phyloP scores from a whole-genome alignment of 1,140 invertebrate species.

The Vanessa tameamea region DNA sequence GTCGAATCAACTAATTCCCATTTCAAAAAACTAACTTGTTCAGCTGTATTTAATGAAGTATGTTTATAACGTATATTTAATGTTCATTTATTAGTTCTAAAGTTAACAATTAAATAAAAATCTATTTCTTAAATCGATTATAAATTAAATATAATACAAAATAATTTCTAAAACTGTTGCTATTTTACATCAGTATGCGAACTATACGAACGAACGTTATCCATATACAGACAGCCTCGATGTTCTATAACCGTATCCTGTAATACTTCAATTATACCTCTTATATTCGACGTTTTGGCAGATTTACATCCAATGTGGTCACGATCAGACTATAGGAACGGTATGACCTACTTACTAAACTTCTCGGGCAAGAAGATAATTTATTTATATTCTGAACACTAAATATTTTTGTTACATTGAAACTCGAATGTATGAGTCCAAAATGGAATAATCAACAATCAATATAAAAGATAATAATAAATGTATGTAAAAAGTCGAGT shows the following conservation, averaged over 20 bases:
- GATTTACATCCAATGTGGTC: conserved; percentile 27
- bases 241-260: conserved; percentile 6
- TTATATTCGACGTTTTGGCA: conserved; percentile 23
- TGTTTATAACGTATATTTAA: too few relatives aligned
- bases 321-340: conserved; percentile 15
- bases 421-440: background rate
- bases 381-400: background rate
- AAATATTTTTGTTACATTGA: background rate
- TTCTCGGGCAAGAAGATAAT: background rate
- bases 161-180: too few relatives aligned
- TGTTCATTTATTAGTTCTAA: too few relatives aligned
- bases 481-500: too few relatives aligned
- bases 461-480: too few relatives aligned
- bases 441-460: background rate
- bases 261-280: conserved; percentile 26
- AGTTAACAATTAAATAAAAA: too few relatives aligned
- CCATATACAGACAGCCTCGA: background rate
- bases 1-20: too few relatives aligned
- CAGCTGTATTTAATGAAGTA: too few relatives aligned
- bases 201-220: background rate
- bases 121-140: too few relatives aligned
- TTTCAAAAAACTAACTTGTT: too few relatives aligned
- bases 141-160: too few relatives aligned
- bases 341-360: conserved; percentile 15
- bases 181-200: background rate